phyloP scores from a whole-genome alignment of 2,113 vertebrate species.

The Colius striatus region DNA sequence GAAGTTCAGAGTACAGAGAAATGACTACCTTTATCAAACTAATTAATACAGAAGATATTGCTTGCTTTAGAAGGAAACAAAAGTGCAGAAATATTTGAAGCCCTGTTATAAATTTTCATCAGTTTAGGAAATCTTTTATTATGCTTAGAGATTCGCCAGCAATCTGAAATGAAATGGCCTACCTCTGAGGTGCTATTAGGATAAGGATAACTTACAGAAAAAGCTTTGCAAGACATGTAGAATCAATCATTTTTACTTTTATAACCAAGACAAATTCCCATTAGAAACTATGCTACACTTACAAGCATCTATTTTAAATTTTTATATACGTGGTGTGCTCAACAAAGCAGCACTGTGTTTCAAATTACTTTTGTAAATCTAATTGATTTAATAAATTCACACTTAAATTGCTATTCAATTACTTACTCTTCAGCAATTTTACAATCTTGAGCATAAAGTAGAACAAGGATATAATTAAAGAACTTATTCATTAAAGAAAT shows the following conservation, averaged over 20 bases:
- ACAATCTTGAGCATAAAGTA: conserved; percentile 49
- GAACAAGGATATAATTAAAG: conserved; percentile 57
- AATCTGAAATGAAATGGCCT: conserved; percentile 43
- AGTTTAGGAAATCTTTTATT: conserved; percentile 48
- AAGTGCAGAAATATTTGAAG: conserved; percentile 13
- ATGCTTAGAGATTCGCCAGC: conserved; percentile 5
- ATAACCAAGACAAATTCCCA: conserved; percentile 54
- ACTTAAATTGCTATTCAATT: conserved; percentile 63
- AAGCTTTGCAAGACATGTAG: conserved; percentile 16
- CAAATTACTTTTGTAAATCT: conserved; percentile 63
- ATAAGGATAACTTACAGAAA: conserved; percentile 57
- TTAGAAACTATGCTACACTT: conserved; percentile 44
- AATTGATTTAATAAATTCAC: conserved; percentile 66
- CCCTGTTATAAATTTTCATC: conserved; percentile 17
- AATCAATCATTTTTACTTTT: conserved; percentile 66
- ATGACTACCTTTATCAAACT: not conserved
- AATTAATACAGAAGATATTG: not conserved
- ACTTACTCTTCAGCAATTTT: conserved; percentile 64
- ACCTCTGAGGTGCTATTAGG: conserved; percentile 51
- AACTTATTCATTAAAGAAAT: conserved; percentile 43
- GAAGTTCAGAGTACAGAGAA: not conserved
- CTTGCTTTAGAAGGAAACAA: not conserved
- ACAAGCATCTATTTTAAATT: conserved; percentile 54
- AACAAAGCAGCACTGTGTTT: conserved; percentile 5
- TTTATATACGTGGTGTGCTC: conserved; percentile 53